Base-by-base conservation (phyloP, 2,888 invertebrate genomes). In the Drosophila picticornis region DNA sequence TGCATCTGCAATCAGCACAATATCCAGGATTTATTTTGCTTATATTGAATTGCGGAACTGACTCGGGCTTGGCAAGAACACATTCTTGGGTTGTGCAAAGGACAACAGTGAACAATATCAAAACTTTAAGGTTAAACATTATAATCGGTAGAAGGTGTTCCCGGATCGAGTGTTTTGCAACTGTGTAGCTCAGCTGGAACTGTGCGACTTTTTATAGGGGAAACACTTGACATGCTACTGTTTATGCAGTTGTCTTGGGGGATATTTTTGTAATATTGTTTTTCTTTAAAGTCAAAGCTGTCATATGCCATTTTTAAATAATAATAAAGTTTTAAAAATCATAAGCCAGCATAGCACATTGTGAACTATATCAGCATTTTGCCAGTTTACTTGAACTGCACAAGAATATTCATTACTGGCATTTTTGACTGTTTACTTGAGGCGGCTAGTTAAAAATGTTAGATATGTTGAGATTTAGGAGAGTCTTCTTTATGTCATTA, bases 61-160 rank as follows among this genome's bases (percentile, higher is more conserved):
- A 3, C 0, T 10, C 6, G 0, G 80, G 55, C 0, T 58, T 51
- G 7, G 53, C 60, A 1, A 59, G 10, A 3, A 46, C 51, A 27
- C 52, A 64, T 1, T 69, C 66, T 56, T 81, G 83, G 11, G 48
- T 60, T 6, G 71, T 50, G 51, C 78, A 81, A 0, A 81, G 55
- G 43, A 73, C 50, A 0, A 79, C 58, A 19, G 73, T 67, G 11
- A 87, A 27, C 56, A 84, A 58, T 31, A 84, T 58, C 48, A 83
- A 55, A 19, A 83, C 25, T 52, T 83, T 84, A 4, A 79, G 16
- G 32, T 79, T 67, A 22, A 87, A 72, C 88, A 84, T 83, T 51
- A 3, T 3, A 34, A 52, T 46, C 11, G 36, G 4, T 1, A 4
- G 6, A 34, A 43, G 22, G 40, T 34, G 34, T 22, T 29, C 7